phyloP scores from a whole-genome alignment of 2,113 vertebrate species.

The Rhea pennata region DNA sequence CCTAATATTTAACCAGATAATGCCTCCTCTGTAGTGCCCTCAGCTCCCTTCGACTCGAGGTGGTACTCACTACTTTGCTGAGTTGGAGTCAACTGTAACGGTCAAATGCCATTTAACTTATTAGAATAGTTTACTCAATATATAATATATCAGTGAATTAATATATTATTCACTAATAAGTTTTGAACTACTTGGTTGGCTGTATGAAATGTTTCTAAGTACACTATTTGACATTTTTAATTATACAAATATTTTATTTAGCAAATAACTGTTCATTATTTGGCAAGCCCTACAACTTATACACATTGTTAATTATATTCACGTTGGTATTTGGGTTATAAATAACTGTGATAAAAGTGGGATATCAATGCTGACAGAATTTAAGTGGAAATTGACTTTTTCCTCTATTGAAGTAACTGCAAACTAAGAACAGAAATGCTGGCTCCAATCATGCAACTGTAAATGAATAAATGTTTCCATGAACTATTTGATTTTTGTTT shows the following conservation, averaged over 20 bases:
- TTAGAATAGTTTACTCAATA: slow-evolving; percentile 55
- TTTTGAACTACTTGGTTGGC: slow-evolving; percentile 60
- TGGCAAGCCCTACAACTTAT: slow-evolving; percentile 57
- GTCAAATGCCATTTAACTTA: slow-evolving; percentile 58
- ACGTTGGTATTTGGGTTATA: slow-evolving; percentile 51
- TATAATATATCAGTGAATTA: slow-evolving; percentile 59
- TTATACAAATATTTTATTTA: slow-evolving; percentile 63
- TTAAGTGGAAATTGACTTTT: slow-evolving; percentile 58
- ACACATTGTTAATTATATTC: slow-evolving; percentile 61
- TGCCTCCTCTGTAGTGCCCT: background rate
- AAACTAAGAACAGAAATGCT: slow-evolving; percentile 3
- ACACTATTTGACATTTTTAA: slow-evolving; percentile 66
- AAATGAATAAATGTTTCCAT: background rate
- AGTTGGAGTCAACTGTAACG: background rate
- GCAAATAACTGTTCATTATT: slow-evolving; percentile 57
- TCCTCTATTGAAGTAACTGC: slow-evolving; percentile 46
- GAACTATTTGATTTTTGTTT: background rate
- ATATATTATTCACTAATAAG: slow-evolving; percentile 56
- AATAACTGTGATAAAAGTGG: slow-evolving; percentile 61
- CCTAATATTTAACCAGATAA: slow-evolving; percentile 16
- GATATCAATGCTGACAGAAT: slow-evolving; percentile 47
- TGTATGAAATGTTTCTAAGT: slow-evolving; percentile 66
- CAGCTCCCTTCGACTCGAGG: background rate
- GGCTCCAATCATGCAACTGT: slow-evolving; percentile 10
- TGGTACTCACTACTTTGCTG: background rate